Base-by-base conservation (phyloP, 2,797 vertebrate genomes). In the Setipinna tenuifilis region DNA sequence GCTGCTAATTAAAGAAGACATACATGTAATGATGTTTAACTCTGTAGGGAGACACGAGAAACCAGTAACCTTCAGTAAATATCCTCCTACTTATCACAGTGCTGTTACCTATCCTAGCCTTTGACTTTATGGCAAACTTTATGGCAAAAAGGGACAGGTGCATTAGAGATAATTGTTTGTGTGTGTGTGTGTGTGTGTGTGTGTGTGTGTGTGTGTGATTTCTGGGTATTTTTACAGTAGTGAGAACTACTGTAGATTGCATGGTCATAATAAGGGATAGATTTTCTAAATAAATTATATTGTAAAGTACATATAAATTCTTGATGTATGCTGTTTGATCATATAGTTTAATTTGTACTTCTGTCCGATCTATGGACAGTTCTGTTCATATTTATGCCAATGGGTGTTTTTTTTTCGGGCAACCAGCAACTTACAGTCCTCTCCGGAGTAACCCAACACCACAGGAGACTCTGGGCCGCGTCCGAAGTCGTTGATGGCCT, bases 401-500 rank as follows among this genome's bases (percentile, higher is more conserved):
- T 54, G 35, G 35, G 35, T 41, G 35, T 41, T 2, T 41, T 5
- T 5, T 5, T 41, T 5, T 5, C 5, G 35, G 35, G 35, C 35
- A 41, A 41, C 35, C 35, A 41, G 35, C 2, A 41, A 97, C 98
- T 97, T 93, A 99, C 98, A 96, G 92, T 99, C 98, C 93, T 99
- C 98, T 85, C 98, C 98, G 0, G 98, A 99, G 25, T 96, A 97
- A 58, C 98, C 98, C 2, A 95, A 95, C 88, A 97, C 85, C 0
- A 96, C 89, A 31, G 96, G 96, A 0, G 98, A 97, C 92, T 97
- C 97, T 0, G 97, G 96, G 1, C 97, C 97, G 4, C 86, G 83
- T 80, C 98, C 98, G 17, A 97, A 97, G 83, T 99, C 97, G 0
- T 99, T 99, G 87, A 95, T 92, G 0, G 97, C 97, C 94, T 98